Base-by-base conservation (phyloP, 1,140 invertebrate species). In the Anoplophora glabripennis region DNA sequence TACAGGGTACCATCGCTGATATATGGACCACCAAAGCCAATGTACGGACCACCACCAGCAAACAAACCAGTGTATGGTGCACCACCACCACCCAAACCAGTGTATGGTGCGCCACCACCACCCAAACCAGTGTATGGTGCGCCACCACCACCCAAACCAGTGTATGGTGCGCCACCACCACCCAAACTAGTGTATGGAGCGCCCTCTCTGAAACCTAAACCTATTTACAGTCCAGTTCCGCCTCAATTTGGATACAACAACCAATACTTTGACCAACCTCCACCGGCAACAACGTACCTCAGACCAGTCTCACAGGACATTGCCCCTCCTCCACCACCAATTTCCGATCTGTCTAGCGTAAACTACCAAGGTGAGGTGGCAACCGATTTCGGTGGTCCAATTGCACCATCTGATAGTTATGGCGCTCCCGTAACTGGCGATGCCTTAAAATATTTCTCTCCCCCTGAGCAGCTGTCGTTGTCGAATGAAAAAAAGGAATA, bases 391-490 rank as follows among this genome's bases (percentile, higher is more conserved):
- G 37, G 12, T 37, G 48, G 54, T 15, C 38, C 53, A n/a, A 44
- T 51, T 17, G 33, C 45, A n/a, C 63, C 61, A 34, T 61, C 64
- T 15, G 63, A 67, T 53, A 66, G 61, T 54, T 70, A 68, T 57
- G 66, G 67, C 11, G 15, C 60, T 12, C 68, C 69, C 10, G 51
- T 69, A 9, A 56, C 59, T 21, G 57, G 46, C 10, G 33, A 57
- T 42, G 55, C 56, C 49, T 40, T 47, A 12, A 35, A 59, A 18
- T 62, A 59, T 46, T 15, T 38, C 0, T n/a, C 52, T 9, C 60
- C 57, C 14, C 40, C 40, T 3, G 69, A 72, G 18, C 57, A 70
- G 37, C 36, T 71, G 33, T 62, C 70, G 59, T 42, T 34, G 53
- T 40, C 57, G 15, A 56, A 51, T 47, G 38, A 57, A 46, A 44